Conservation (phyloP, 1,140 invertebrate species). For the Solenopsis fugax region DNA sequence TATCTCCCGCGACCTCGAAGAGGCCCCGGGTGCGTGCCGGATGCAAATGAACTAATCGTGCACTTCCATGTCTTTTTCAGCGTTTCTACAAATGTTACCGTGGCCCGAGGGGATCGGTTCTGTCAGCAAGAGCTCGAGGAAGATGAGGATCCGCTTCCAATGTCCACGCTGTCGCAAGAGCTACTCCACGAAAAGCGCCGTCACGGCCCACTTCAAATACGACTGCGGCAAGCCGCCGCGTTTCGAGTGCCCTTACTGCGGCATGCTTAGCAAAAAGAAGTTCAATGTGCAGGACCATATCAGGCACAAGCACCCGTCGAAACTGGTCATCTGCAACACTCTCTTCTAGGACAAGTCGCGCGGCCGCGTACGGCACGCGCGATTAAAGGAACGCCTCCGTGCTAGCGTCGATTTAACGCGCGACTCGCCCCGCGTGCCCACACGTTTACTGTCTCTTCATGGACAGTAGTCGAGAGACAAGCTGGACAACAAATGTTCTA, state of each 20-base stretch:
- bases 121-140: conserved; percentile 71
- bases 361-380: conserved; percentile 11
- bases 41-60: conserved; percentile 40
- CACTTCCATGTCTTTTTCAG: conserved; percentile 78
- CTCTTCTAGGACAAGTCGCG: conserved; percentile 73
- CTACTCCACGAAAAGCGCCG: conserved; percentile 88
- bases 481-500: not conserved
- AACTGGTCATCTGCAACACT: conserved; percentile 78
- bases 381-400: not conserved
- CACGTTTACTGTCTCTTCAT: not conserved
- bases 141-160: conserved; percentile 79
- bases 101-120: conserved; percentile 76
- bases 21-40: not conserved
- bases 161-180: conserved; percentile 88
- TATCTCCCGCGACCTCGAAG: conserved; percentile 1
- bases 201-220: conserved; percentile 88
- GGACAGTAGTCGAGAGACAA: not conserved
- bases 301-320: conserved; percentile 77
- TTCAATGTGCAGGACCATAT: conserved; percentile 86
- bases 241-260: conserved; percentile 85
- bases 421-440: not conserved
- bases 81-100: conserved; percentile 74
- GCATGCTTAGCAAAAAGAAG: conserved; percentile 86
- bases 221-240: conserved; percentile 85
- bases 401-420: not conserved